These are phyloP conservation scores for Pampus argenteus DNA, from an alignment of 2,797 vertebrate species.

Conservation along the genomic window DNA sequence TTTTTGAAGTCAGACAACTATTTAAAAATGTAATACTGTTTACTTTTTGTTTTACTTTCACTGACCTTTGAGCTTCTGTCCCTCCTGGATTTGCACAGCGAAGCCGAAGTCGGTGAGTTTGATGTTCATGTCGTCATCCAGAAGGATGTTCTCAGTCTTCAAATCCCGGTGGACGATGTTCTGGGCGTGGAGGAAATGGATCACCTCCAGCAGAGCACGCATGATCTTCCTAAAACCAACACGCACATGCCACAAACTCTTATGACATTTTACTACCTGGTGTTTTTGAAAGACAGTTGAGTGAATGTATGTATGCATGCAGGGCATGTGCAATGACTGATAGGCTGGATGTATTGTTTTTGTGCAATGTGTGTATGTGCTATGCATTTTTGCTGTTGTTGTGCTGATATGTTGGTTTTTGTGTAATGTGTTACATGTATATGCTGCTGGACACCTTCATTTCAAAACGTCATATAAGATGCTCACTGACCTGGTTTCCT, in stretches of 20 bases:
- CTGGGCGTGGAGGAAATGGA: constrained; percentile 90
- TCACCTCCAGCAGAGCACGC: constrained; percentile 93
- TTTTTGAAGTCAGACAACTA: not conserved
- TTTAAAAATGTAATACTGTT: not conserved
- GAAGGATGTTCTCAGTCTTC: constrained; percentile 97
- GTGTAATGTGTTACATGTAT: no score
- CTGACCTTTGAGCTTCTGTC: constrained; percentile 91
- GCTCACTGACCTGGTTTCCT: constrained; percentile 92
- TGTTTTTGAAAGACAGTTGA: no score
- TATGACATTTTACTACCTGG: no score
- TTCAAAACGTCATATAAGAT: not conserved
- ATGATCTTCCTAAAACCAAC: constrained; percentile 91
- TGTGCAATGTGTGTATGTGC: no score
- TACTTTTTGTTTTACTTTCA: constrained; percentile 5
- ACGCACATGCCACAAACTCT: not conserved
- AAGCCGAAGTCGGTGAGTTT: constrained; percentile 98
- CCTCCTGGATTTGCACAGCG: constrained; percentile 87
- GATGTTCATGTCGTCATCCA: constrained; percentile 97
- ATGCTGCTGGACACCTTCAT: no score
- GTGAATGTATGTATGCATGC: no score
- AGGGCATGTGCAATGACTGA: no score
- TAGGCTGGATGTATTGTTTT: no score
- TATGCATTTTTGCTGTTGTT: no score
- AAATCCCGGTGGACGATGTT: constrained; percentile 96
- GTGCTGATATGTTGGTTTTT: no score